These are phyloP conservation scores for Cactoblastis cactorum DNA, from an alignment of 2,888 invertebrate species.

Conservation along the genomic window DNA sequence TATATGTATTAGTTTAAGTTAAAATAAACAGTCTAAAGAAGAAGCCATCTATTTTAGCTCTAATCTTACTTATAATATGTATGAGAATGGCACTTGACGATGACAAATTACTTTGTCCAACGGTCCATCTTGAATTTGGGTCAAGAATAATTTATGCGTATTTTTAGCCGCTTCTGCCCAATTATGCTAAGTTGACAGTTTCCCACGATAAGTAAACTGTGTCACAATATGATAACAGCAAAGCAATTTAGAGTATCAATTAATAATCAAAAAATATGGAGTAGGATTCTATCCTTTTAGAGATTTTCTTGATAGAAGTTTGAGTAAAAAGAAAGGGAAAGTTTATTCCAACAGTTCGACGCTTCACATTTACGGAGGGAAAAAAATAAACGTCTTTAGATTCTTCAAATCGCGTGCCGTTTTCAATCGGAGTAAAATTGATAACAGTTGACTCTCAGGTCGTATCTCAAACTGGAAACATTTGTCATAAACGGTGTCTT, in stretches of 20 bases:
- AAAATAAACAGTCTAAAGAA: neutral
- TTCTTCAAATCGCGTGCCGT: conserved; percentile 11
- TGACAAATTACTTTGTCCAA: conserved; percentile 4
- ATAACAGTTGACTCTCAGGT: conserved; percentile 12
- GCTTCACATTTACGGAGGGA: neutral
- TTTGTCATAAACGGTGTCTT: conserved; percentile 10
- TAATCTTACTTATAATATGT: neutral
- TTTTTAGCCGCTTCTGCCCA: conserved; percentile 4
- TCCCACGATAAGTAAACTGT: conserved; percentile 2
- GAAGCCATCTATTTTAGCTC: neutral
- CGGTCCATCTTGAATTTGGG: conserved; percentile 4
- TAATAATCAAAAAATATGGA: too few species aligned
- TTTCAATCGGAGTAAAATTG: conserved; percentile 15
- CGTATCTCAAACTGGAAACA: conserved; percentile 3
- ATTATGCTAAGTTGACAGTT: neutral
- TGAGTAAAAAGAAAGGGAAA: too few species aligned
- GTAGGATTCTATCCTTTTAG: too few species aligned
- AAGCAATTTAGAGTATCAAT: neutral
- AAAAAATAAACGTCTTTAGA: neutral
- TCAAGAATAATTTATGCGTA: conserved; percentile 1
- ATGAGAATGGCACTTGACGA: conserved; percentile 5
- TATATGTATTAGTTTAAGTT: neutral
- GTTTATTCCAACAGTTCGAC: too few species aligned
- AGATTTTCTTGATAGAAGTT: too few species aligned
- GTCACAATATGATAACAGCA: neutral